Conservation (phyloP, 2,113 vertebrate species). For the Pyxicephalus adspersus region DNA sequence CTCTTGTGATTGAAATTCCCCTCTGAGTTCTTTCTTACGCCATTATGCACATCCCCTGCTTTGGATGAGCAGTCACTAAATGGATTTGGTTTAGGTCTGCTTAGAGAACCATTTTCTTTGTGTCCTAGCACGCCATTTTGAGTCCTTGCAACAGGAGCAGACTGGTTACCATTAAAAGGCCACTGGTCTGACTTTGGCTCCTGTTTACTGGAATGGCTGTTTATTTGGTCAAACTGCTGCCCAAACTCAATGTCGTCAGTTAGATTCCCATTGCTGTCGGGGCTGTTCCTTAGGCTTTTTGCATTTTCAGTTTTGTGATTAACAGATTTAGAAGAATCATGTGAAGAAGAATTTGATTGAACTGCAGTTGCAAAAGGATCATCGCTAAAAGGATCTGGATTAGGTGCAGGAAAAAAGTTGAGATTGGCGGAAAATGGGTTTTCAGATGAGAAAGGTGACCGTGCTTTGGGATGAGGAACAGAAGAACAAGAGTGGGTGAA, state of each 20-base stretch:
- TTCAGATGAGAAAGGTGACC: constrained; percentile 74
- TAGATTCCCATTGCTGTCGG: constrained; percentile 68
- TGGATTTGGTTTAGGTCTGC: constrained; percentile 71
- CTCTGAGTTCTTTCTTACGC: constrained; percentile 72
- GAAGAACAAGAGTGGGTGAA: constrained; percentile 68
- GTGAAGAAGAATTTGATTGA: constrained; percentile 66
- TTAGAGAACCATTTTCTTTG: constrained; percentile 72
- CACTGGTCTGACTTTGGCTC: constrained; percentile 77
- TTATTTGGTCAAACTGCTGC: constrained; percentile 82
- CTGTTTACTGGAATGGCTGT: constrained; percentile 78
- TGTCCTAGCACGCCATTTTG: constrained; percentile 72
- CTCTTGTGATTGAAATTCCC: constrained; percentile 60
- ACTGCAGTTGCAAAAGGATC: constrained; percentile 81
- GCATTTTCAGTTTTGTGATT: constrained; percentile 69
- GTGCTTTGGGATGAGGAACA: constrained; percentile 75
- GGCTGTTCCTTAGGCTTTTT: constrained; percentile 61
- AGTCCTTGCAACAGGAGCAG: constrained; percentile 65
- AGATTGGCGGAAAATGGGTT: constrained; percentile 79
- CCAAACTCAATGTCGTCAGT: constrained; percentile 75
- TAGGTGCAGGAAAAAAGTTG: constrained; percentile 89
- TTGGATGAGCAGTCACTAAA: constrained; percentile 76
- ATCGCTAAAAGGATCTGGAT: constrained; percentile 89
- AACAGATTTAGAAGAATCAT: constrained; percentile 68
- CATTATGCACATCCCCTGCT: constrained; percentile 69
- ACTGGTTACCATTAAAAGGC: constrained; percentile 71